phyloP scores from a whole-genome alignment of 2,888 invertebrate genomes.

The Eurois occulta region DNA sequence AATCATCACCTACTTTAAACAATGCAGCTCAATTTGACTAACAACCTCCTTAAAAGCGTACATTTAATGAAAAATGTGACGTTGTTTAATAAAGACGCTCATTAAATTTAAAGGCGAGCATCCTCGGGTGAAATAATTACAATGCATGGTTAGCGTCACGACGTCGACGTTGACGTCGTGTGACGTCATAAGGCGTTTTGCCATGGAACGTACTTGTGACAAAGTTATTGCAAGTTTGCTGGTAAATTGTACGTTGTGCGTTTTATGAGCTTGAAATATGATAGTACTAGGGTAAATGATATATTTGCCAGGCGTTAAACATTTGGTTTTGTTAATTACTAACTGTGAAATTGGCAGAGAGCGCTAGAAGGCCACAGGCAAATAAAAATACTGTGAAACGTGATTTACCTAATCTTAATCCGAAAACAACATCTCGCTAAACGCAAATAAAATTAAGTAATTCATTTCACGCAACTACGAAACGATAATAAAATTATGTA shows the following conservation, averaged over 20 bases:
- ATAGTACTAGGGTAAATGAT: constrained; percentile 35
- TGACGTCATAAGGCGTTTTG: constrained; percentile 40
- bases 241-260: constrained; percentile 44
- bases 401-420: neutral
- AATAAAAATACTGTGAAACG: neutral
- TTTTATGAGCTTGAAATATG: constrained; percentile 47
- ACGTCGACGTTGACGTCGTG: constrained; percentile 17
- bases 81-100: constrained; percentile 55
- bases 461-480: constrained; percentile 7
- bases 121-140: constrained; percentile 57
- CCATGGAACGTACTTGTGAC: constrained; percentile 24
- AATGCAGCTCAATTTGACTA: constrained; percentile 24
- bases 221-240: constrained; percentile 50
- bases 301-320: constrained; percentile 18
- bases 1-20: constrained; percentile 27
- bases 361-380: neutral
- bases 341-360: constrained; percentile 13
- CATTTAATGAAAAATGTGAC: constrained; percentile 45
- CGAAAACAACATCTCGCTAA: neutral
- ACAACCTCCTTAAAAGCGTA: constrained; percentile 25
- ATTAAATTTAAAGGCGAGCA: constrained; percentile 60
- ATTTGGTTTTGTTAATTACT: neutral
- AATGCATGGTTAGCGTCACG: constrained; percentile 56
- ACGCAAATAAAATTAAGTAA: constrained; percentile 23
- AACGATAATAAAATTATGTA: constrained; percentile 33